Conservation (phyloP, 2,113 vertebrate species). For the Madoqua kirkii region DNA sequence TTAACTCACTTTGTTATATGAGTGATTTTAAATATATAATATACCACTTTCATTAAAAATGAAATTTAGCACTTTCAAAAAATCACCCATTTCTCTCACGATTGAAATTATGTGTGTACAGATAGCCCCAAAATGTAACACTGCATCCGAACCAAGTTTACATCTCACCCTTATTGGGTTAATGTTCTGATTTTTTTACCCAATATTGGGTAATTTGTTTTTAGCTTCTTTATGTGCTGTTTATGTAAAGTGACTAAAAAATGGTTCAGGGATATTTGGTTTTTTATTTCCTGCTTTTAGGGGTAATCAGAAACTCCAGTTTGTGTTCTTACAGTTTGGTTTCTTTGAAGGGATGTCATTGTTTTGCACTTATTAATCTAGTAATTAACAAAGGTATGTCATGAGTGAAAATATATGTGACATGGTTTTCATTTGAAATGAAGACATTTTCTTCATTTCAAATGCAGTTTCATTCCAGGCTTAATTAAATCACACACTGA, state of each 20-base stretch:
- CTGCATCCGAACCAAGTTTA: background rate
- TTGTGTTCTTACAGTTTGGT: background rate
- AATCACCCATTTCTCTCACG: background rate
- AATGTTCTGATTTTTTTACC: background rate
- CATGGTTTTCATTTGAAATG: background rate
- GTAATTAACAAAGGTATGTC: background rate
- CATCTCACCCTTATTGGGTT: background rate
- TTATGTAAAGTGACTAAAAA: conserved; percentile 22
- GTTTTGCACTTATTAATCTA: conserved; percentile 12
- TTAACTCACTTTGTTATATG: background rate
- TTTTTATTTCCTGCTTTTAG: background rate
- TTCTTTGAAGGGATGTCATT: background rate
- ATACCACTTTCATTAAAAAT: background rate
- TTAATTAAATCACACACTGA: background rate
- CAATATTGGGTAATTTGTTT: background rate
- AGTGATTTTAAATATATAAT: background rate
- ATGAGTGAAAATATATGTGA: background rate
- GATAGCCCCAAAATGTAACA: background rate
- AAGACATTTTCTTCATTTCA: conserved; percentile 9
- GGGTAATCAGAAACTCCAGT: background rate
- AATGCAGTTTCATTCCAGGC: background rate
- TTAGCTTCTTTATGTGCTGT: background rate
- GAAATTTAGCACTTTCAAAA: background rate
- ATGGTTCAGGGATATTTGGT: background rate
- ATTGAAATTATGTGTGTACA: background rate